Base-by-base conservation (phyloP, 2,888 invertebrate species). In the Beris morrisii region DNA sequence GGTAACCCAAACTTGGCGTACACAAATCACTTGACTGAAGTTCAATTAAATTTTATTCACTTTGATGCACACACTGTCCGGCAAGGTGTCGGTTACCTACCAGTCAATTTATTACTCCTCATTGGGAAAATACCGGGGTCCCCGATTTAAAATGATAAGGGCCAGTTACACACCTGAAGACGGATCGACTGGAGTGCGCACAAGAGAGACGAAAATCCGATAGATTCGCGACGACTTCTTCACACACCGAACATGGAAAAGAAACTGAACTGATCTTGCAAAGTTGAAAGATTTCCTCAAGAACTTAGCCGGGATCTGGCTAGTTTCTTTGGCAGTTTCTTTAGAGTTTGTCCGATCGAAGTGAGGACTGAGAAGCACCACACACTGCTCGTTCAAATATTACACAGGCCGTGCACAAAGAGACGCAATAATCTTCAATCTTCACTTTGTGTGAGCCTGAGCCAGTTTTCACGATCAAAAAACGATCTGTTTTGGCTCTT, bases 21-120 rank as follows among this genome's bases (percentile, higher is more conserved):
- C 61, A 50, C 50, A 61, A 61, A 61, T 61, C 61, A 61, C 61
- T 61, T 50, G 61, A 38, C 31, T 61, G 50, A 32, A 61, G 32
- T 61, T 52, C 61, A 38, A 50, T 61, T 61, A 32, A 52, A 61
- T 52, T 50, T 38, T 50, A 52, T 52, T 52, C 50, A 61, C 61
- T 52, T 61, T 38, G 43, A 38, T 52, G 52, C 61, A 52, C 61
- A 38, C 61, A 22, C 52, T 28, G 32, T 13, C 48, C 58, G 58
- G 45, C 58, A 31, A 46, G 58, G 58, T 59, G 48, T 59, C 58
- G 58, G 6, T 48, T 59, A 31, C 58, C 46, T 48, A 48, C 61
- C 32, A 61, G 52, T 32, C 50, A 43, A 52, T 50, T 61, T 61
- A 38, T 52, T 59, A 46, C 50, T 59, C 30, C 32, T 56, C 44